Evolutionary conservation across 2,888 invertebrate species (phyloP).

Genomic region (Cantharis nigra): DNA sequence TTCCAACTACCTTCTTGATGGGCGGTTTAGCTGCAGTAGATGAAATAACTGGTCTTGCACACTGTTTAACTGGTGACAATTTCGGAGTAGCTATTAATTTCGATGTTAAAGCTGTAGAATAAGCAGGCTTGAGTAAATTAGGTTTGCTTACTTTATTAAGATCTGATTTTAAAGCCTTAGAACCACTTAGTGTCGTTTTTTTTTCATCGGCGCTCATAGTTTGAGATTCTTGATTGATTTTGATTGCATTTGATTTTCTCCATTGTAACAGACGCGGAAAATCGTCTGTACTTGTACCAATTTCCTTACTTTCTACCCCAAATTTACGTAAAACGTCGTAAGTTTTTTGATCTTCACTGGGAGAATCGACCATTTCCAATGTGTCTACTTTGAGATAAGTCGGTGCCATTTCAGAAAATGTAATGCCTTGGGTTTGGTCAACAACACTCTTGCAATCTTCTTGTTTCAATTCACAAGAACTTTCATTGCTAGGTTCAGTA

Average conservation of each 20-base stretch:
- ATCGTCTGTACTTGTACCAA: slow-evolving; percentile 53
- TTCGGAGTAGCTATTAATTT: slow-evolving; percentile 50
- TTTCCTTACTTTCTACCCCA: slow-evolving; percentile 52
- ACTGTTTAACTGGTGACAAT: slow-evolving; percentile 40
- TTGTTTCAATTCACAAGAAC: background rate
- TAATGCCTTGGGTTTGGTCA: background rate
- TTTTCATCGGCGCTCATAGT: slow-evolving; percentile 48
- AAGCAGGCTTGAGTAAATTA: slow-evolving; percentile 48
- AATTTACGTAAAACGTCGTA: slow-evolving; percentile 52
- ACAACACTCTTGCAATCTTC: background rate
- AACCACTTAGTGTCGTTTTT: slow-evolving; percentile 29
- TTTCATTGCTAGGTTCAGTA: background rate
- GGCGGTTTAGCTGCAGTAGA: slow-evolving; percentile 22
- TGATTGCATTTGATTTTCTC: slow-evolving; percentile 44
- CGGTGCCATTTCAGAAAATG: background rate
- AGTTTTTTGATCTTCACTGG: slow-evolving; percentile 55
- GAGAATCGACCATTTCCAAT: slow-evolving; percentile 47
- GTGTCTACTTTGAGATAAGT: background rate
- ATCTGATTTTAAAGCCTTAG: slow-evolving; percentile 41
- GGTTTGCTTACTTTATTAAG: slow-evolving; percentile 37
- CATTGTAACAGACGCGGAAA: slow-evolving; percentile 45
- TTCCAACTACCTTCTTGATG: slow-evolving; percentile 23
- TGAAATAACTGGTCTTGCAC: slow-evolving; percentile 24
- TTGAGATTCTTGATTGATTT: slow-evolving; percentile 52
- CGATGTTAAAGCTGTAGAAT: slow-evolving; percentile 56